phyloP scores from a whole-genome alignment of 2,113 vertebrate genomes.

The Odocoileus virginianus region DNA sequence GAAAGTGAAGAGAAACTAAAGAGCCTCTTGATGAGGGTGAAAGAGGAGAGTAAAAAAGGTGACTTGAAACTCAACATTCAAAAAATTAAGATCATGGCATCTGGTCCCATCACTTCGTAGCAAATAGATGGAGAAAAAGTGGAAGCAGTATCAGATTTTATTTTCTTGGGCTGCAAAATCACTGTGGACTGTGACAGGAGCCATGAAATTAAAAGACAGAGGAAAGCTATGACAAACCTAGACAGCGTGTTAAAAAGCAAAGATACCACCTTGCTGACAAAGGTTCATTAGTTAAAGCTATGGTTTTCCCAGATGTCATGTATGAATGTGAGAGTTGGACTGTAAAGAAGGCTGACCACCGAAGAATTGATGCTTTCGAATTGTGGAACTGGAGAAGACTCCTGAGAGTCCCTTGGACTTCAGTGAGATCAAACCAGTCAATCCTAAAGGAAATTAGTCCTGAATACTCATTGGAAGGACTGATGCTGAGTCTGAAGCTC shows the following conservation, averaged over 20 bases:
- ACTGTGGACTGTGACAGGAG: background rate
- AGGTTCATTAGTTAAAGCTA: background rate
- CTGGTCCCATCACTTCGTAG: background rate
- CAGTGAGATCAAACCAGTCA: background rate
- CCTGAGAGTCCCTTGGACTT: background rate
- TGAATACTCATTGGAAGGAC: background rate
- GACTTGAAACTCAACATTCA: background rate
- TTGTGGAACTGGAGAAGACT: background rate
- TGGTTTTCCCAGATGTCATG: background rate
- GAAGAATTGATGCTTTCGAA: background rate
- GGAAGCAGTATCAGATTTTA: background rate
- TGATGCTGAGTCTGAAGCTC: background rate
- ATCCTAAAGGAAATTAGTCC: background rate
- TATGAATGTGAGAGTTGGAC: background rate
- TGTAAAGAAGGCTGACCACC: background rate
- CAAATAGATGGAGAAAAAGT: background rate
- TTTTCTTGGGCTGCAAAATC: background rate
- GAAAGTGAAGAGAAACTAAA: background rate
- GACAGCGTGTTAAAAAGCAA: background rate
- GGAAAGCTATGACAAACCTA: background rate
- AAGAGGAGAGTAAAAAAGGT: background rate
- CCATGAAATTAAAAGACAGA: background rate
- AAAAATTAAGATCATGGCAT: background rate
- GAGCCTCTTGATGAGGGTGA: background rate
- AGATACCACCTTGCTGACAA: background rate